Percentiles rank a stretch among this genome's conserved stretches.
Evolutionary conservation across 2,888 invertebrate genomes (phyloP).

Genomic region (Latrodectus elegans): DNA sequence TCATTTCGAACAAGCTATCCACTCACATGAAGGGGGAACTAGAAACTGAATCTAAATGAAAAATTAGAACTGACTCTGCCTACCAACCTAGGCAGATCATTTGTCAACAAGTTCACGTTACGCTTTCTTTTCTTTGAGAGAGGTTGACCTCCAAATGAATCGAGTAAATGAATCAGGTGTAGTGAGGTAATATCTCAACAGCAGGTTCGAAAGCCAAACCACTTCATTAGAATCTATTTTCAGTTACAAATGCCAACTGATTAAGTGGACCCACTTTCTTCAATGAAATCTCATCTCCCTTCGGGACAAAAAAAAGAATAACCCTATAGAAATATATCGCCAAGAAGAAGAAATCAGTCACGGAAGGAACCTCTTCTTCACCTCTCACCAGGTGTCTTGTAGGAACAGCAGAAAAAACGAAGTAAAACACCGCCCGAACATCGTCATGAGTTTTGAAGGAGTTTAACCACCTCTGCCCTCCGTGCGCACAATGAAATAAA

Average conservation of each 20-base stretch:
- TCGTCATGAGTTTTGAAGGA: constrained; percentile 30
- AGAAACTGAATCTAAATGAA: constrained; percentile 2
- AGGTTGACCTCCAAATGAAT: background rate
- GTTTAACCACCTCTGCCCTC: constrained; percentile 67
- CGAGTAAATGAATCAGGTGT: background rate
- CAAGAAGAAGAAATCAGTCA: no score
- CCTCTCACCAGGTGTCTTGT: constrained; percentile 60
- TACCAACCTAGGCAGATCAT: background rate
- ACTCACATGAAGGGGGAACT: background rate
- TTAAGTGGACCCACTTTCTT: background rate
- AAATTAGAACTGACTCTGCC: background rate
- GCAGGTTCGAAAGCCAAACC: background rate
- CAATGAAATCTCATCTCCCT: background rate
- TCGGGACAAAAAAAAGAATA: background rate
- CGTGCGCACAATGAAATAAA: constrained; percentile 20
- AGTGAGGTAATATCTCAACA: background rate
- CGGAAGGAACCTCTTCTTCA: background rate
- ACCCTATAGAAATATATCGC: background rate
- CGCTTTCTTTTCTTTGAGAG: background rate
- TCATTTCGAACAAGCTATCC: background rate
- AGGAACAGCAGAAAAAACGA: constrained; percentile 36
- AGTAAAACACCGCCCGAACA: constrained; percentile 33
- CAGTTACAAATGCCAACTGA: background rate
- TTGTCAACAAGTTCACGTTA: background rate
- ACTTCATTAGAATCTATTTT: constrained; percentile 2